phyloP scores from a whole-genome alignment of 2,797 vertebrate species.

The Dicrostonyx torquatus region DNA sequence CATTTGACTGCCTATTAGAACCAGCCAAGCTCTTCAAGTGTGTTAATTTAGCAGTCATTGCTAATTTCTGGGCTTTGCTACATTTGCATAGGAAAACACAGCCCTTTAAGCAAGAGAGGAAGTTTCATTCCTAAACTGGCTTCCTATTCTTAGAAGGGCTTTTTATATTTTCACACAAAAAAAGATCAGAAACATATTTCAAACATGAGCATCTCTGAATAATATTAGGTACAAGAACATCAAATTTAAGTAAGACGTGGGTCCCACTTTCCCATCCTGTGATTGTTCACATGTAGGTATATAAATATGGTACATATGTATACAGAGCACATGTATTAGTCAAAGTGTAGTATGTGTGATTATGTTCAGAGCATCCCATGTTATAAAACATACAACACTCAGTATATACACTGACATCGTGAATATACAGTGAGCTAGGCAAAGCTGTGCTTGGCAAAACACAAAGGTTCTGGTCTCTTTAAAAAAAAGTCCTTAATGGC shows the following conservation, averaged over 20 bases:
- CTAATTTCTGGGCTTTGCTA: slow-evolving; percentile 90
- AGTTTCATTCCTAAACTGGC: slow-evolving; percentile 83
- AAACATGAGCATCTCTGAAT: slow-evolving; percentile 80
- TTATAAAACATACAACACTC: not conserved
- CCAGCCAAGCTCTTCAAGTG: slow-evolving; percentile 91
- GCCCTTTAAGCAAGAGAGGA: slow-evolving; percentile 86
- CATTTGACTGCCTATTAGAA: slow-evolving; percentile 92
- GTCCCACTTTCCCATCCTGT: slow-evolving; percentile 45
- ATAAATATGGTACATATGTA: slow-evolving; percentile 12
- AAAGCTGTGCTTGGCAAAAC: slow-evolving; percentile 53
- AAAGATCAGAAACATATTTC: slow-evolving; percentile 81
- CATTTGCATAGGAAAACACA: slow-evolving; percentile 90
- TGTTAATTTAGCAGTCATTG: slow-evolving; percentile 92
- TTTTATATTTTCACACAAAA: slow-evolving; percentile 81
- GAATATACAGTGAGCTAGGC: not conserved
- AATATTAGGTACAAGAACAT: slow-evolving; percentile 69
- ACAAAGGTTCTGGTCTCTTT: not conserved
- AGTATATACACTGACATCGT: not conserved
- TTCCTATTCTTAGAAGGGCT: slow-evolving; percentile 83
- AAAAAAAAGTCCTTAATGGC: not conserved
- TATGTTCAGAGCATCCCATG: not conserved
- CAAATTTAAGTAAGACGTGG: slow-evolving; percentile 53
- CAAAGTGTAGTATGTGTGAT: not conserved
- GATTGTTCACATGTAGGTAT: not conserved
- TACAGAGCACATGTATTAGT: not conserved